Base-by-base conservation (phyloP, 64 coral and sea anemone species). In the Trachythela sp. region DNA sequence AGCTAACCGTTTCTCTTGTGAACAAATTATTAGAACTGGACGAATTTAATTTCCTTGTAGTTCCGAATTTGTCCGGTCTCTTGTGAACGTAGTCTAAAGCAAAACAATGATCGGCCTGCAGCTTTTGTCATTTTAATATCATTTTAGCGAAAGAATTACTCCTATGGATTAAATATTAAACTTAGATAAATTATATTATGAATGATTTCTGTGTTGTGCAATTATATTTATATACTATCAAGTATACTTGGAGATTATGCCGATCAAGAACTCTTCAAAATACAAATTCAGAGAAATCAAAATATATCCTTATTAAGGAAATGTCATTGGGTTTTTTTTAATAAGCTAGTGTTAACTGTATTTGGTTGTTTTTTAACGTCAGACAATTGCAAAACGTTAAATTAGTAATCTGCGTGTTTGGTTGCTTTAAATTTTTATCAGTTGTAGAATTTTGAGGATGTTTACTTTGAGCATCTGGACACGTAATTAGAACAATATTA, bases 401-500 rank as follows among this genome's bases (percentile, higher is more conserved):
- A 64, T 64, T 6, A 64, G 56, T 64, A 64, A 64, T 64, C 56
- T 64, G 18, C 24, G 24, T n/a, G 56, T 20, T 11, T 64, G 56
- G 56, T 64, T 26, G 56, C 26, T 64, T 64, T 64, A 64, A 64
- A 64, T 64, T 64, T 64, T 64, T 64, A 64, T 64, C 20, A 64
- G 24, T 5, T 26, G 56, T n/a, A 24, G 24, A 9, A 9, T 64
- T 64, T 64, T n/a, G 26, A 18, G 13, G 24, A n/a, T 20, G 0
- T 64, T 64, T 64, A 5, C 6, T n/a, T n/a, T 20, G 56, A 64
- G 6, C 56, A 64, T 64, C 56, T 64, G 56, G 5, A n/a, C 20
- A 20, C 3, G 20, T 13, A 20, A 52, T 0, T 52, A 52, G 49
- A 52, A 52, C 13, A 1, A 52, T 52, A 52, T n/a, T n/a, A 0